phyloP scores from a whole-genome alignment of 2,113 vertebrate species.

The Rafetus swinhoei region DNA sequence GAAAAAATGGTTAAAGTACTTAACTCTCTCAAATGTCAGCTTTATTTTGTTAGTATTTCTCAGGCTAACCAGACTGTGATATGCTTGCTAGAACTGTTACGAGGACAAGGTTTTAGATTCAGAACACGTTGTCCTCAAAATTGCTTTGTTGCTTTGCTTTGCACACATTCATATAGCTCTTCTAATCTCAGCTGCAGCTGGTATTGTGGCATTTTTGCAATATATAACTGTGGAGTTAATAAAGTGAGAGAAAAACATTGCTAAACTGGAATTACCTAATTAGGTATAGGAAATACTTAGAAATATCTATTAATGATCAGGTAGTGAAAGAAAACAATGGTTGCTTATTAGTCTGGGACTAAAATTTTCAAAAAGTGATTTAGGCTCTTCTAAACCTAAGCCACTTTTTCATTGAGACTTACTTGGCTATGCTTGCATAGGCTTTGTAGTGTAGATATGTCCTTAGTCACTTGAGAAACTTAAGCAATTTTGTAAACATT shows the following conservation, averaged over 20 bases:
- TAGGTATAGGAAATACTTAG: background rate
- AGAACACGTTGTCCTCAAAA: background rate
- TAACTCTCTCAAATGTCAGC: background rate
- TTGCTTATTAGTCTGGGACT: background rate
- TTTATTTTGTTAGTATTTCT: background rate
- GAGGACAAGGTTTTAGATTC: conserved; percentile 7
- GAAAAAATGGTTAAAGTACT: background rate
- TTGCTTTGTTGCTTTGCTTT: background rate
- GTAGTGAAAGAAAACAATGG: background rate
- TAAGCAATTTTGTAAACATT: background rate
- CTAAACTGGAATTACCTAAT: background rate
- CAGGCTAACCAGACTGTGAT: background rate
- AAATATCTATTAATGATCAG: background rate
- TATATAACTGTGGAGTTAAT: conserved; percentile 5
- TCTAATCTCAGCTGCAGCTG: background rate
- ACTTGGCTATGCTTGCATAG: background rate
- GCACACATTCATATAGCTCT: background rate
- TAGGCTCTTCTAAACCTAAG: background rate
- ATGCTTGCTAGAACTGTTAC: conserved; percentile 2
- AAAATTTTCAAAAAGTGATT: background rate
- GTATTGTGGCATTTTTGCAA: conserved; percentile 9
- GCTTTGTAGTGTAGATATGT: background rate
- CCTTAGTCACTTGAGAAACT: background rate
- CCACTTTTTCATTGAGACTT: background rate
- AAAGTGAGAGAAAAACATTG: background rate